A percentile compares a stretch with the other conserved stretches of the same genome.
phyloP scores from a whole-genome alignment of 2,888 invertebrate species.

The Drosophila dives region DNA sequence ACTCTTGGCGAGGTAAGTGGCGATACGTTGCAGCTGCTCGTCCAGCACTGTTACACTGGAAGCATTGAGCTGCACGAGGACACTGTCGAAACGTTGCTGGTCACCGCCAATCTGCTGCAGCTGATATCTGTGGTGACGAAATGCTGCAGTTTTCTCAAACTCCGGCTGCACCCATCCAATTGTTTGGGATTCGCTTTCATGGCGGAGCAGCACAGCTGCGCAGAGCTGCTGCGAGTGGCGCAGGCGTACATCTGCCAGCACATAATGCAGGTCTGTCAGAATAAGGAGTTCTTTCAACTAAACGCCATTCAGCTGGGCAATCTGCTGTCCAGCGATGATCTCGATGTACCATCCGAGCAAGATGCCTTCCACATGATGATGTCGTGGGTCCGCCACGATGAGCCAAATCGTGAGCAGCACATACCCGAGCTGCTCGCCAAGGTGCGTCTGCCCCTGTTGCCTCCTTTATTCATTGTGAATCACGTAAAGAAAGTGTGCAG shows the following conservation, averaged over 20 bases:
- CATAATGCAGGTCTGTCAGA: conserved; percentile 89
- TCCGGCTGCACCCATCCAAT: conserved; percentile 93
- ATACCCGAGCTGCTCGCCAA: conserved; percentile 90
- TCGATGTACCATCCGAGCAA: conserved; percentile 96
- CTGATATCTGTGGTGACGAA: conserved; percentile 93
- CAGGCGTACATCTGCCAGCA: conserved; percentile 93
- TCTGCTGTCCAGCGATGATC: conserved; percentile 94
- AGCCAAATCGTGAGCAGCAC: conserved; percentile 88
- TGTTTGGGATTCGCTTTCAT: conserved; percentile 97
- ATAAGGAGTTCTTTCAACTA: conserved; percentile 84
- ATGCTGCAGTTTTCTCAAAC: conserved; percentile 94
- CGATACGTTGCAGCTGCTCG: conserved; percentile 92
- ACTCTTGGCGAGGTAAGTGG: conserved; percentile 93
- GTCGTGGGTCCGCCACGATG: conserved; percentile 94
- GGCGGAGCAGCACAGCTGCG: conserved; percentile 95
- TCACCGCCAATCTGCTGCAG: conserved; percentile 95
- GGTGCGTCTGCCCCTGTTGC: conserved; percentile 93
- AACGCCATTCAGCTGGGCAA: conserved; percentile 92
- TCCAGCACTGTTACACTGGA: conserved; percentile 96
- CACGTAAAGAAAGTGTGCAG: conserved; percentile 90
- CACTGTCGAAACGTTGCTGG: conserved; percentile 94
- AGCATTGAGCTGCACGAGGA: conserved; percentile 93
- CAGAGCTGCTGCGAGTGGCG: conserved; percentile 91
- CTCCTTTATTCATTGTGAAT: conserved; percentile 95
- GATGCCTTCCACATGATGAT: conserved; percentile 94